Conservation (phyloP, 64 coral and sea anemone species). For the Pachyseris speciosa region DNA sequence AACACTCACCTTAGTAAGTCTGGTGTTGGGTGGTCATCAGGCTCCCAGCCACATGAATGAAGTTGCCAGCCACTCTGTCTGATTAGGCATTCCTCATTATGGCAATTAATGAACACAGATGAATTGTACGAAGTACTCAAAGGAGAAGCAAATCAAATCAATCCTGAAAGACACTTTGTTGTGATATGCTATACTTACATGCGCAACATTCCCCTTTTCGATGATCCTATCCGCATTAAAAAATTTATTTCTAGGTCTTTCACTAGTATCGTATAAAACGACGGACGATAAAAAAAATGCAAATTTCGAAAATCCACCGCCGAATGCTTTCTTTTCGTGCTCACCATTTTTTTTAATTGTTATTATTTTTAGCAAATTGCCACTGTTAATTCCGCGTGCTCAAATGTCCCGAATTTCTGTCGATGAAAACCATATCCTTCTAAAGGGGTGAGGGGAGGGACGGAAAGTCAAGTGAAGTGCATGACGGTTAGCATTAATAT, state of each 20-base stretch:
- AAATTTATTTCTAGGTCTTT: neutral
- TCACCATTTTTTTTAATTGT: neutral
- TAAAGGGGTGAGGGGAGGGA: too few relatives aligned
- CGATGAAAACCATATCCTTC: too few relatives aligned
- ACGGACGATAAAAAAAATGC: too few relatives aligned
- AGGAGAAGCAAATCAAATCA: neutral
- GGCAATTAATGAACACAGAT: constrained; percentile 5
- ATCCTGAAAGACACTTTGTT: neutral
- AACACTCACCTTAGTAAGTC: constrained; percentile 3
- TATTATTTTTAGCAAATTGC: neutral
- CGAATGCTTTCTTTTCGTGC: neutral
- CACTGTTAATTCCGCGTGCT: neutral
- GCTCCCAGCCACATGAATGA: constrained; percentile 9
- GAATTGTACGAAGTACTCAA: neutral
- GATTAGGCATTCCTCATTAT: neutral
- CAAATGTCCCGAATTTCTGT: neutral
- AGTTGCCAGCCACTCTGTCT: constrained; percentile 27
- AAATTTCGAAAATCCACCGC: too few relatives aligned
- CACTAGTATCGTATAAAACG: neutral
- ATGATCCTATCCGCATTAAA: neutral
- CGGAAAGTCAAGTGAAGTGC: too few relatives aligned
- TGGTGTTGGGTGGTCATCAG: neutral
- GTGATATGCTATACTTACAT: neutral
- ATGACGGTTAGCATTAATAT: too few relatives aligned
- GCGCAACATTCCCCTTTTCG: neutral